Percentiles rank a stretch among this genome's conserved stretches.
Evolutionary conservation across 1,140 invertebrate species (phyloP).

Genomic region (Drosophila nannoptera): DNA sequence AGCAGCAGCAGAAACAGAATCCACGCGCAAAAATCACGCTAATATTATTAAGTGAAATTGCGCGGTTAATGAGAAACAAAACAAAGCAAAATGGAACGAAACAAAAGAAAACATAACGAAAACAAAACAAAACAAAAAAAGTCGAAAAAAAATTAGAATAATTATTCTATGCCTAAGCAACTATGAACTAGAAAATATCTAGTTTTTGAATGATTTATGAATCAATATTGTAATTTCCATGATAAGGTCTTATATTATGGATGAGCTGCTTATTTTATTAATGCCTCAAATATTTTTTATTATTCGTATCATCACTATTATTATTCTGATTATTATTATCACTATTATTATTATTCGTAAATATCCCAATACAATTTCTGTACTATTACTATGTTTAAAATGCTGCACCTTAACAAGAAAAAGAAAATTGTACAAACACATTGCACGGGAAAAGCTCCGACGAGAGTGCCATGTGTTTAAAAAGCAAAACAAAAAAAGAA

Average conservation of each 20-base stretch:
- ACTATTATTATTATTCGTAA: conserved; percentile 17
- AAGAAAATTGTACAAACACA: conserved; percentile 45
- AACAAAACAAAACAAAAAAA: conserved; percentile 4
- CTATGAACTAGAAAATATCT: conserved; percentile 4
- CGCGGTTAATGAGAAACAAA: conserved; percentile 8
- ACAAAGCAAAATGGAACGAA: not conserved
- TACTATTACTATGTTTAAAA: conserved; percentile 42
- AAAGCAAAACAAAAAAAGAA: conserved; percentile 37
- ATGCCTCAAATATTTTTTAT: conserved; percentile 35
- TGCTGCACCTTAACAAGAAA: conserved; percentile 31
- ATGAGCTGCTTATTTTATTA: conserved; percentile 45
- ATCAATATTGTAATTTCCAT: conserved; percentile 32
- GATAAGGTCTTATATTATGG: conserved; percentile 28
- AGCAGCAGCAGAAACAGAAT: conserved; percentile 13
- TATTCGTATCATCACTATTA: no score
- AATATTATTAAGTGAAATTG: conserved; percentile 65
- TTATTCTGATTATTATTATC: conserved; percentile 32
- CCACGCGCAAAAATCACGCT: conserved; percentile 42
- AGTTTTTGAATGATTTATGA: conserved; percentile 13
- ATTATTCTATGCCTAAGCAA: conserved; percentile 1
- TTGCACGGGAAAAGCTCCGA: conserved; percentile 8
- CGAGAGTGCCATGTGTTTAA: conserved; percentile 47
- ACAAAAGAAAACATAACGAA: not conserved
- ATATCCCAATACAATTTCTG: conserved; percentile 36
- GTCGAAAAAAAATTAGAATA: conserved; percentile 8